Percentiles rank a stretch among this genome's conserved stretches.
These are phyloP conservation scores for Hydraecia micacea DNA, from an alignment of 2,888 invertebrate genomes.

Conservation along the genomic window DNA sequence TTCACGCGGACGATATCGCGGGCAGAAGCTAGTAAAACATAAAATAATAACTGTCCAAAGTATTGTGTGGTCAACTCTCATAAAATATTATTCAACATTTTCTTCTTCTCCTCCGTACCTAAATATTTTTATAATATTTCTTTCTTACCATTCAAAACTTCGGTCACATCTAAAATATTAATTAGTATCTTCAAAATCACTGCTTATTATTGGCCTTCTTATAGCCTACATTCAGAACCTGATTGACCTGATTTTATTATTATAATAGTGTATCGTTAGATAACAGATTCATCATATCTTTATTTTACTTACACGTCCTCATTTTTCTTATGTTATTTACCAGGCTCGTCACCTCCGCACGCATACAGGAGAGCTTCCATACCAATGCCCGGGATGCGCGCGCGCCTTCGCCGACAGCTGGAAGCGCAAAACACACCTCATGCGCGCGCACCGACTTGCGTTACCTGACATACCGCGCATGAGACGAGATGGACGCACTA, in stretches of 20 bases:
- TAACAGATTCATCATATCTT: neutral
- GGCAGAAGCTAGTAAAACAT: too few relatives aligned
- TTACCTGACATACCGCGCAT: constrained; percentile 82
- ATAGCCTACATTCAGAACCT: neutral
- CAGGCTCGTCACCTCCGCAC: constrained; percentile 84
- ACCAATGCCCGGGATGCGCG: constrained; percentile 81
- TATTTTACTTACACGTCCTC: neutral
- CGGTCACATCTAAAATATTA: neutral
- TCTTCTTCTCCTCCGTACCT: too few relatives aligned
- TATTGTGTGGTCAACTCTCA: neutral
- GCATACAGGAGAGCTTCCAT: constrained; percentile 86
- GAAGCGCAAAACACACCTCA: constrained; percentile 87
- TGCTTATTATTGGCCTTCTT: neutral
- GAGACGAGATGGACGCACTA: constrained; percentile 72
- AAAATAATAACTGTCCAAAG: neutral
- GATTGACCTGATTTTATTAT: neutral
- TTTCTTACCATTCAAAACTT: neutral
- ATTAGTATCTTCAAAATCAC: neutral
- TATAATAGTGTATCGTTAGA: neutral
- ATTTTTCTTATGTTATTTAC: neutral
- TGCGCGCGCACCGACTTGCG: constrained; percentile 81
- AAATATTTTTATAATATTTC: neutral
- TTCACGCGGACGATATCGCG: too few relatives aligned
- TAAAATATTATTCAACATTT: too few relatives aligned
- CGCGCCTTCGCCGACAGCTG: constrained; percentile 86